Evolutionary conservation across 1,140 invertebrate species (phyloP).

Genomic region (Cherax quadricarinatus): DNA sequence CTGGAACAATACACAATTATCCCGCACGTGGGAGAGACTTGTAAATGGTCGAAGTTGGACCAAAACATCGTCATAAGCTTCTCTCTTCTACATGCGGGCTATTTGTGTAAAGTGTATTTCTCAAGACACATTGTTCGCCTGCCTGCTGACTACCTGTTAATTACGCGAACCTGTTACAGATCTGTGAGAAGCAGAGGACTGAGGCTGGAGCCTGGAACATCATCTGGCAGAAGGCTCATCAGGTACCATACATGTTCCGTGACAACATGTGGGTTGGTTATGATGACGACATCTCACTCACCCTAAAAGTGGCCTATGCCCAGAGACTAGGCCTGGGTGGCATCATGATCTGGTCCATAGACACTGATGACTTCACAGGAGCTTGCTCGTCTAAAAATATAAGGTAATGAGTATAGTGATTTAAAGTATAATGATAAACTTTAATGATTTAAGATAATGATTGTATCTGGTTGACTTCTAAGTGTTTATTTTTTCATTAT

Average conservation of each 20-base stretch:
- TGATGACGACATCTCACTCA: constrained; percentile 75
- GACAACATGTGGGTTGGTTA: constrained; percentile 79
- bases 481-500: too few species aligned
- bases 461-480: constrained; percentile 77
- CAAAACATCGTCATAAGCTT: too few species aligned
- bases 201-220: constrained; percentile 72
- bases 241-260: constrained; percentile 77
- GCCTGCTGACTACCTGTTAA: too few species aligned
- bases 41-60: too few species aligned
- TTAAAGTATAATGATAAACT: neutral
- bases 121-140: too few species aligned
- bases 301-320: constrained; percentile 77
- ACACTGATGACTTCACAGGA: constrained; percentile 85
- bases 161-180: constrained; percentile 59
- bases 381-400: constrained; percentile 77
- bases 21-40: too few species aligned
- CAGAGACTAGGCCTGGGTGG: constrained; percentile 80
- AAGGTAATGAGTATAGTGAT: constrained; percentile 11
- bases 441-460: constrained; percentile 75
- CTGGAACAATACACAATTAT: too few species aligned
- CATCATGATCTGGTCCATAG: constrained; percentile 85
- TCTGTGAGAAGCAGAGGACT: constrained; percentile 74
- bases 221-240: constrained; percentile 77
- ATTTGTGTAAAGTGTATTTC: too few species aligned
- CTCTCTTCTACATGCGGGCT: too few species aligned